phyloP scores from a whole-genome alignment of 1,140 invertebrate genomes.

The Pararge aegeria region DNA sequence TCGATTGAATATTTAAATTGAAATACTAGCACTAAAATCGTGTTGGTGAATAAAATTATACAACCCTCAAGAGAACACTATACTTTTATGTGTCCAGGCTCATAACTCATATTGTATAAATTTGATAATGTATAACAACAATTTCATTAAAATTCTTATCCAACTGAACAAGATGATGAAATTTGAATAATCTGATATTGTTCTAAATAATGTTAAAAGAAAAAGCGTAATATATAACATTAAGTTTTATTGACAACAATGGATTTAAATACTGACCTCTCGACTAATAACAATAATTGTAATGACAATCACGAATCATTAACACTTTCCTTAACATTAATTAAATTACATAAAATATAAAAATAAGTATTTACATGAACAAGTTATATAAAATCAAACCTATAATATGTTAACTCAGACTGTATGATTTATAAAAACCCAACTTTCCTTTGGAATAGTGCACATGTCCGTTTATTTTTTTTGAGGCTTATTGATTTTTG shows the following conservation, averaged over 20 bases:
- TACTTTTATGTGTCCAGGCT: not conserved
- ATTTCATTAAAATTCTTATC: too few species aligned
- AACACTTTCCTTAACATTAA: constrained; percentile 1
- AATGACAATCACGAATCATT: constrained; percentile 9
- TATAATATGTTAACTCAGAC: constrained; percentile 1
- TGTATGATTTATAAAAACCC: not conserved
- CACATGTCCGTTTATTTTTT: not conserved
- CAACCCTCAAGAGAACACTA: not conserved
- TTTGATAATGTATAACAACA: not conserved
- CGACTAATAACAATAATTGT: constrained; percentile 9
- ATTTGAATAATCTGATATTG: too few species aligned
- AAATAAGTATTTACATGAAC: constrained; percentile 7
- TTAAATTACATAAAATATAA: constrained; percentile 15
- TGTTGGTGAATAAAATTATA: not conserved
- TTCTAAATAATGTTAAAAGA: not conserved
- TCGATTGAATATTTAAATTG: too few species aligned
- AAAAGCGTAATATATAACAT: not conserved
- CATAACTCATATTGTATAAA: not conserved
- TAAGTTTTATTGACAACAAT: constrained; percentile 12
- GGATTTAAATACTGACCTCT: constrained; percentile 25
- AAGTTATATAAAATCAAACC: not conserved
- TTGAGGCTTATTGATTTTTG: constrained; percentile 47
- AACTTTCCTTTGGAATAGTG: not conserved
- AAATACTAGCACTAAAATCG: too few species aligned
- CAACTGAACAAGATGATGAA: too few species aligned